Base-by-base conservation (phyloP, 1,140 invertebrate species). In the Acromyrmex echinatior region DNA sequence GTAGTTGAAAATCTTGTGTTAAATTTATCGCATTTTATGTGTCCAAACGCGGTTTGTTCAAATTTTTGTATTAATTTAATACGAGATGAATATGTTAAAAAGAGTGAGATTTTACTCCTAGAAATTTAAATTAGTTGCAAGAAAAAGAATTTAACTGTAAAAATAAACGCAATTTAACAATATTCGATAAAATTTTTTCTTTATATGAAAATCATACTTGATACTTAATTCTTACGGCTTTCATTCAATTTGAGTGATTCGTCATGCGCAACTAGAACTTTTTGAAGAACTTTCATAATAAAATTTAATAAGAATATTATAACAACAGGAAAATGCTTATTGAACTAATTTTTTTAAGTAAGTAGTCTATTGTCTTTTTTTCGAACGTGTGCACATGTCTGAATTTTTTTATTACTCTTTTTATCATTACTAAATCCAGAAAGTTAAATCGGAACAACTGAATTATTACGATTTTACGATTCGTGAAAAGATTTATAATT, bases 371-470 rank as follows among this genome's bases (percentile, higher is more conserved):
- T n/a, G 14, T 2, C 10, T 25, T 53, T 45, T 45, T 10, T 10
- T 39, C 14, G n/a, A 25, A 10, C 12, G 7, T 1, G 9, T 10
- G 39, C 39, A 0, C 18, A 7, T 28, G 0, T 45, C 45, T 28
- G 6, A 53, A 6, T 68, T 80, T 35, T 51, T 16, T 53, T 0
- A 6, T 73, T 18, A 5, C 0, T 62, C 14, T 71, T 12, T 21
- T 25, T 2, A 18, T 62, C 14, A 14, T 16, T 28, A 68, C 5
- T 2, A 9, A 58, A 25, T 31, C 12, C 7, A 16, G 39, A 49
- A 21, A 25, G 21, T 71, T 28, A 12, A 28, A 12, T 53, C 16
- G 18, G 35, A 60, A 56, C 65, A 82, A 74, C 84, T 18, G 49
- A 76, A 62, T 76, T 28, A 39, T 28, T 21, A 21, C 21, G 21